Evolutionary conservation across 2,113 vertebrate genomes (phyloP).

Genomic region (Salvator merianae): DNA sequence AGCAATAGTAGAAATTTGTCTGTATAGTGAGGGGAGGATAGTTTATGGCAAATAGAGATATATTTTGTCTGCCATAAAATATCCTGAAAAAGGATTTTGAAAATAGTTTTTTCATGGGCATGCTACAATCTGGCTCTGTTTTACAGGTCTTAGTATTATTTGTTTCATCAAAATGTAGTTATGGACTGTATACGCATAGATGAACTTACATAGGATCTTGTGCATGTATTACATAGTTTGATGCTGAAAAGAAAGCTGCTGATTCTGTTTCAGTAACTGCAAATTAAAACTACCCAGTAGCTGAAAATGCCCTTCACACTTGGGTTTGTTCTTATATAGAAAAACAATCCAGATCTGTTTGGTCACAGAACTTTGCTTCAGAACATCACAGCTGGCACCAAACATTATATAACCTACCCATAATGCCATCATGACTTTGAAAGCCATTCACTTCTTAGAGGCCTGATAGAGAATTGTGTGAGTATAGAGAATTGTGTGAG

Average conservation of each 20-base stretch:
- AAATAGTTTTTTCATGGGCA: not conserved
- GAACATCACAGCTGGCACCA: not conserved
- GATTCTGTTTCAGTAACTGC: not conserved
- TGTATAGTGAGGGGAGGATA: not conserved
- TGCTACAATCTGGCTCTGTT: not conserved
- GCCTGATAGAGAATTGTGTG: slow-evolving; percentile 1
- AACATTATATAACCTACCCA: not conserved
- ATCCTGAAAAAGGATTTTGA: not conserved
- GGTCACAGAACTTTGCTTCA: not conserved
- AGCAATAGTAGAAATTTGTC: not conserved
- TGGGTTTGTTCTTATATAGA: not conserved
- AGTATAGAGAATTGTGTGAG: slow-evolving; percentile 5
- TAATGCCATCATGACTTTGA: slow-evolving; percentile 1
- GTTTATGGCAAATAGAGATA: too few species aligned
- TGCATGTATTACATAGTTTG: not conserved
- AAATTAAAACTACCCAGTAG: not conserved
- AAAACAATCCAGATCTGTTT: not conserved
- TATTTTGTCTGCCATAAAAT: not conserved
- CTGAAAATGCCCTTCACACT: not conserved
- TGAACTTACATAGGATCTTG: not conserved
- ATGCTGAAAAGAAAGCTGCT: too few species aligned
- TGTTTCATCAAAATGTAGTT: not conserved
- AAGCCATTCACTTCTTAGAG: not conserved
- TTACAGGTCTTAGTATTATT: too few species aligned
- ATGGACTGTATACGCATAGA: not conserved